Evolutionary conservation across 2,797 vertebrate genomes (phyloP).

Genomic region (Pelodytes ibericus): DNA sequence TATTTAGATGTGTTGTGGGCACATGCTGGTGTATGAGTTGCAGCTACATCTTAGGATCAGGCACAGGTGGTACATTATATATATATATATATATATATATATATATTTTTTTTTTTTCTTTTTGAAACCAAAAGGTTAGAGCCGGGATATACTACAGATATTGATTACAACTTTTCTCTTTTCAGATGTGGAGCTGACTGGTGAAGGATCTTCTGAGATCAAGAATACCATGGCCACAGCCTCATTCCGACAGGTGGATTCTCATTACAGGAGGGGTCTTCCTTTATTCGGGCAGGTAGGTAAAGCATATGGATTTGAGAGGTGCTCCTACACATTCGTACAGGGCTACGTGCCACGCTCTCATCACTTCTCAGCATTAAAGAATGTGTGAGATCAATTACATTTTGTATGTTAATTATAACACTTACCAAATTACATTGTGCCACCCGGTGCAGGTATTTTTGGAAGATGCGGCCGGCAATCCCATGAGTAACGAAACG

Average conservation of each 20-base stretch:
- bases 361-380: too few species aligned
- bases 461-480: conserved; percentile 37
- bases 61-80: too few species aligned
- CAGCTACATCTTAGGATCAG: too few species aligned
- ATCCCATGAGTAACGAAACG: conserved; percentile 34
- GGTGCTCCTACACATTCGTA: neutral
- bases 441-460: conserved; percentile 41
- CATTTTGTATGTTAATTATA: too few species aligned
- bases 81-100: too few species aligned
- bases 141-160: too few species aligned
- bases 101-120: too few species aligned
- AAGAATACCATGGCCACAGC: conserved; percentile 34
- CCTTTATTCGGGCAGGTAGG: conserved; percentile 47
- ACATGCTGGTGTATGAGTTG: too few species aligned
- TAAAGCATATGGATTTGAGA: neutral
- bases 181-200: conserved; percentile 32
- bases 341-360: neutral
- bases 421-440: too few species aligned
- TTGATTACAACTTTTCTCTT: too few species aligned
- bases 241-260: conserved; percentile 37
- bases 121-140: too few species aligned
- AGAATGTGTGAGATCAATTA: neutral
- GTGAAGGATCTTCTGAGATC: conserved; percentile 24
- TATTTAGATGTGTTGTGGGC: too few species aligned
- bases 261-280: conserved; percentile 40